Evolutionary conservation across 1,140 invertebrate species (phyloP), one percentile per base, ranked within the genome.

Genomic region (Leptinotarsa texana): DNA sequence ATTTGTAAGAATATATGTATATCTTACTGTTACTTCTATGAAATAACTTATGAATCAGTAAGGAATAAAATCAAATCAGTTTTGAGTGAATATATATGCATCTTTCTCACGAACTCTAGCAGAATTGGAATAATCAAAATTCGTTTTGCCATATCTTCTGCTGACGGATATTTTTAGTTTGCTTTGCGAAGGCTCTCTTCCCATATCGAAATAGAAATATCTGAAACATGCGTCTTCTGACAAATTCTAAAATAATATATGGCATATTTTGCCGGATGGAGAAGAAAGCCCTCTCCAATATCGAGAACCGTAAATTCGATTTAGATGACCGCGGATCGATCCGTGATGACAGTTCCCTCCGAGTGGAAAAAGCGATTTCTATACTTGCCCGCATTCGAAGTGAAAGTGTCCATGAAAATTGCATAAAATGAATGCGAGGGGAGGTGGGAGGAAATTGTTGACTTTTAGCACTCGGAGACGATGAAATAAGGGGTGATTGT

Each of bases 361-460:
- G 24, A 70, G 69, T 70, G 69, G 69, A 70, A 70, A 70, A 70
- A 70, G 51, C 69, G 42, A 70, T 70, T 70, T 57, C 69, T 33
- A 22, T 70, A 8, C 69, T 70, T 61, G 15, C 27, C 47, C 57
- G 51, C 48, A 61, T 70, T 70, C 69, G 51, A 13, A 70, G 69
- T 70, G 69, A 70, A 70, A 70, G 48, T 21, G 48, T 24, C 48
- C 69, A 70, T 70, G 48, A 70, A 70, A 70, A 70, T 57, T 70
- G 69, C 69, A 70, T 70, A 70, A 70, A 70, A 22, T 22, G 33
- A n/a, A 68, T 18, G 66, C 17, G 69, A n/a, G 13, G 51, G 33
- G 51, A 18, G 69, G 69, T 24, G 24, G 2, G 18, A 18, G 5
- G 47, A 47, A 48, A 70, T 62, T 0, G 3, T 62, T 6, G 17